Percentiles rank a stretch among this genome's conserved stretches.
Conservation (phyloP, 2,113 vertebrate species). For the Acrocephalus arundinaceus region DNA sequence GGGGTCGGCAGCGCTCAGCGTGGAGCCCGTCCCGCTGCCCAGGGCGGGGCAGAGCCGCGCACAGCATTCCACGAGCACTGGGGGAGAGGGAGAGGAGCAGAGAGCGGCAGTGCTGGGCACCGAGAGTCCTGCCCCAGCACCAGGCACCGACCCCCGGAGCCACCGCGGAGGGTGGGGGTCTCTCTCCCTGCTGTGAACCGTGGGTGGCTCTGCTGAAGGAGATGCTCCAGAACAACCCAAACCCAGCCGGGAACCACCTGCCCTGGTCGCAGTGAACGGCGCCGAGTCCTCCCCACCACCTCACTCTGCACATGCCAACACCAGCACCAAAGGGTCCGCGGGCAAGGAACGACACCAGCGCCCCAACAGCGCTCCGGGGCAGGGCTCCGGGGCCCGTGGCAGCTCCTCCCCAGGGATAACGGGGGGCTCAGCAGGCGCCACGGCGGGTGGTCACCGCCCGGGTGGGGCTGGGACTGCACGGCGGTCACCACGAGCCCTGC, state of each 20-base stretch:
- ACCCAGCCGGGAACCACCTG: not conserved
- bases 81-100: not conserved
- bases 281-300: not conserved
- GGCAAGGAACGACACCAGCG: not conserved
- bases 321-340: fast-evolving
- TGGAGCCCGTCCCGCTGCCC: not conserved
- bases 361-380: not conserved
- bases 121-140: fast-evolving
- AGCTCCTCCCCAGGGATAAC: not conserved
- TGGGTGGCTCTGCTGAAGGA: not conserved
- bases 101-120: fast-evolving
- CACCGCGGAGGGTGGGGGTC: too few species aligned
- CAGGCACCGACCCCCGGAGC: not conserved
- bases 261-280: fast-evolving
- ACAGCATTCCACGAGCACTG: not conserved
- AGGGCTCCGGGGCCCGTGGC: not conserved
- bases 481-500: not conserved
- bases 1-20: not conserved
- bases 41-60: not conserved
- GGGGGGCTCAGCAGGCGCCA: not conserved
- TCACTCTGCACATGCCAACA: fast-evolving
- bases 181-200: fast-evolving
- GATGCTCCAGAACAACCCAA: not conserved
- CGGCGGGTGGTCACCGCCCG: not conserved
- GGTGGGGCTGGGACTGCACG: not conserved